These are phyloP conservation scores for Acanthurus lineatus DNA, from an alignment of 2,797 vertebrate species.

Conservation along the genomic window DNA sequence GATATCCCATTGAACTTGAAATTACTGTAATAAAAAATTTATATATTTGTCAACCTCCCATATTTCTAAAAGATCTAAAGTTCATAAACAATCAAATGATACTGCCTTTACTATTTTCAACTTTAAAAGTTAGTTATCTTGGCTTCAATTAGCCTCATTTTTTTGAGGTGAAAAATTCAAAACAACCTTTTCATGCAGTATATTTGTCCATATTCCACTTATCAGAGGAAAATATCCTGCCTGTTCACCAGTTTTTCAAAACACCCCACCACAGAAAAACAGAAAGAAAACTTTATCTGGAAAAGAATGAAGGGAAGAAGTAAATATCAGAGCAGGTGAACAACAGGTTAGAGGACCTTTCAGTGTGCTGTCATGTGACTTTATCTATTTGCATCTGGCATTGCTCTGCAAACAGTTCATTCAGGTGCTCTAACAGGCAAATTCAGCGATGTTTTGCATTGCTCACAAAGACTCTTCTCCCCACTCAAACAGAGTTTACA, in stretches of 20 bases:
- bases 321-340: neutral
- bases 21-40: too few relatives aligned
- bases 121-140: neutral
- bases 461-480: neutral
- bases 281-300: constrained; percentile 1
- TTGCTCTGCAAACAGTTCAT: constrained; percentile 40
- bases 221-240: constrained; percentile 16
- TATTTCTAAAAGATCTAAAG: neutral
- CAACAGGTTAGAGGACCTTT: constrained; percentile 14
- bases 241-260: neutral
- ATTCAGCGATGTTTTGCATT: constrained; percentile 64
- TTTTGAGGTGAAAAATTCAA: neutral
- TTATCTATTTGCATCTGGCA: constrained; percentile 63
- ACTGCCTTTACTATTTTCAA: neutral
- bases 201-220: constrained; percentile 10
- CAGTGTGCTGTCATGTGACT: constrained; percentile 30
- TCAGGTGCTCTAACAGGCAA: constrained; percentile 33
- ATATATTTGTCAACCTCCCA: too few relatives aligned
- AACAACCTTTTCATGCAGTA: constrained; percentile 4
- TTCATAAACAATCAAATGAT: neutral
- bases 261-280: constrained; percentile 12
- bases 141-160: neutral
- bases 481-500: neutral
- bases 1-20: neutral
- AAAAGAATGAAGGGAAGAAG: neutral